Evolutionary conservation across 92 coral and sea anemone genomes (phyloP), one percentile per base, ranked within the genome.

Genomic region (Pocillopora grandis): DNA sequence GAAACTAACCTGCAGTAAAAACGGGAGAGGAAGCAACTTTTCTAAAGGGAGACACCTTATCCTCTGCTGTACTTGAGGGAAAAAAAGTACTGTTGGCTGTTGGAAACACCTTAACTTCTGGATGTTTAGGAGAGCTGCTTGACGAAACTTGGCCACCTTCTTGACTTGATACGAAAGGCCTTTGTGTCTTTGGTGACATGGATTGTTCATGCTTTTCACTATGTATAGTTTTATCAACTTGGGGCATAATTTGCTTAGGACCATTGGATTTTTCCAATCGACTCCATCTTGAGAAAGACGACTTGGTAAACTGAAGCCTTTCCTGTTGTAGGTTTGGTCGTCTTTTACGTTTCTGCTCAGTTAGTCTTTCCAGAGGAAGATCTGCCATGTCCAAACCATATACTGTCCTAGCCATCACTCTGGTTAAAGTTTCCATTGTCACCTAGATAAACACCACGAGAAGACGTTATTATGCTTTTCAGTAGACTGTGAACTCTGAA

Each of bases 391-490:
- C 98, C 15, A 94, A 79, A 13, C 91, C 93, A 62, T 96, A 94
- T 19, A 96, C 93, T 60, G 96, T 92, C 58, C 98, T 87, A 1
- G 98, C 94, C 82, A 96, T 92, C n/a, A 96, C 98, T 64, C 98
- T 86, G 9, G 98, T 96, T 9, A 96, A 64, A 10, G 94, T 96
- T 73, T 90, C 93, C 89, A 96, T 90, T 18, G 98, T 96, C 20
- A 86, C 80, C 98, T 95, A 15, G 66, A 56, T 42, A 66, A 66
- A 73, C 52, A 35, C 35, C 35, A 23, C 52, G 8, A 3, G 5
- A 42, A 42, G 4, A 42, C 8, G 8, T 42, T 42, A 42, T 42
- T 42, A 42, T 7, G 4, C 5, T 42, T 42, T 42, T 42, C 4
- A 42, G 8, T 42, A 7, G 8, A 5, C 4, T 42, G 52, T 42